Percentiles rank a stretch among this genome's conserved stretches.
Evolutionary conservation across 23 tunicate genomes (phyloP).

Genomic region (Pegea sp.): DNA sequence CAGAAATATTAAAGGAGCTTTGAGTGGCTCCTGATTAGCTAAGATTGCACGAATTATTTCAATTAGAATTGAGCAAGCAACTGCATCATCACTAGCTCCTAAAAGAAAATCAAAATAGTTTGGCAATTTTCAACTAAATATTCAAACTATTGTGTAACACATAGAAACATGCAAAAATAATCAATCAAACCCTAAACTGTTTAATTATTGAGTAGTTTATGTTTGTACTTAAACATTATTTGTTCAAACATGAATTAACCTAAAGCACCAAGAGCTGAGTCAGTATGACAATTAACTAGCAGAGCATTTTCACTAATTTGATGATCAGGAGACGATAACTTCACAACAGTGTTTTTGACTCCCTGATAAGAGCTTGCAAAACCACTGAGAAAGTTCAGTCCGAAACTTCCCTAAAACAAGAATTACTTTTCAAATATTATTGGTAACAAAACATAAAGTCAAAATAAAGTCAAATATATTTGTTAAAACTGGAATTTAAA

Average conservation of each 20-base stretch:
- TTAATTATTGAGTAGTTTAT: too few relatives aligned
- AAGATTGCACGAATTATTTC: conserved; percentile 59
- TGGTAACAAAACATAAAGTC: too few relatives aligned
- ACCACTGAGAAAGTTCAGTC: conserved; percentile 32
- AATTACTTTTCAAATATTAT: too few relatives aligned
- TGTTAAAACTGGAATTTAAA: too few relatives aligned
- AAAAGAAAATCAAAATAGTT: background rate
- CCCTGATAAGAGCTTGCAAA: conserved; percentile 44
- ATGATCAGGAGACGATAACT: conserved; percentile 14
- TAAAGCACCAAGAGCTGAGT: conserved; percentile 43
- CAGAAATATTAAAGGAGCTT: conserved; percentile 38
- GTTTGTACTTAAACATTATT: background rate
- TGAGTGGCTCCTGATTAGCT: conserved; percentile 7
- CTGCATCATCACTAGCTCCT: conserved; percentile 95
- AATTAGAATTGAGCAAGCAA: conserved; percentile 62
- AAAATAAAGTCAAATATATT: too few relatives aligned
- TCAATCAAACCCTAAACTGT: too few relatives aligned
- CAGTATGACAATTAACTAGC: conserved; percentile 84
- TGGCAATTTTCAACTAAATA: background rate
- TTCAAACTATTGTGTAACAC: background rate
- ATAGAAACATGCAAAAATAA: background rate
- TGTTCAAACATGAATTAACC: conserved; percentile 9
- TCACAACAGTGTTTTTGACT: conserved; percentile 74
- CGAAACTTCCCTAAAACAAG: conserved; percentile 75
- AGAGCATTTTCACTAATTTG: conserved; percentile 9